Conservation (phyloP, 1,140 invertebrate genomes). For the Diachasmimorpha longicaudata region DNA sequence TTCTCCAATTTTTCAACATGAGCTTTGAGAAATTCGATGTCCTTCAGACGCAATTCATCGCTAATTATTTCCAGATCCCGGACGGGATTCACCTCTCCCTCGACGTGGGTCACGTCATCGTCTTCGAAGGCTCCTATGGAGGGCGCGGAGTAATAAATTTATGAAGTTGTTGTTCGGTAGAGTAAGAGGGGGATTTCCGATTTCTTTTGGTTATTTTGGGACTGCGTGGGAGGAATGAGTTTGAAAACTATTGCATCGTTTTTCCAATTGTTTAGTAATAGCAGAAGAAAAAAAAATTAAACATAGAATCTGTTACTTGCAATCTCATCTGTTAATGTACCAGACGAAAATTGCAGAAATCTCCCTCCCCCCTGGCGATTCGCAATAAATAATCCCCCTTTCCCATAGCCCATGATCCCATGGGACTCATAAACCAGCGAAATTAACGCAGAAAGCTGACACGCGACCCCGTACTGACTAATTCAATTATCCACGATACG, state of each 20-base stretch:
- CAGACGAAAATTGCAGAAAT: not conserved
- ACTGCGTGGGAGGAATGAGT: no score
- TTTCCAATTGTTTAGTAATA: no score
- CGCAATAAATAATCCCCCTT: not conserved
- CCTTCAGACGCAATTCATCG: slow-evolving; percentile 94
- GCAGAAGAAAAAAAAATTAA: no score
- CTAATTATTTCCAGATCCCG: slow-evolving; percentile 96
- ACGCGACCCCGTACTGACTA: slow-evolving; percentile 7
- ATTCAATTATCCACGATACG: slow-evolving; percentile 3
- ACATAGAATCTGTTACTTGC: not conserved
- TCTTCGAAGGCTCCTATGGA: slow-evolving; percentile 93
- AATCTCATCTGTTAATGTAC: not conserved
- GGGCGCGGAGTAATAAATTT: not conserved
- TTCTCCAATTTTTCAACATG: slow-evolving; percentile 89
- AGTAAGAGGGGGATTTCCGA: no score
- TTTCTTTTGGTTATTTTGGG: no score
- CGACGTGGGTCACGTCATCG: slow-evolving; percentile 97
- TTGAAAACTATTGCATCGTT: no score
- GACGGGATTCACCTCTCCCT: slow-evolving; percentile 97
- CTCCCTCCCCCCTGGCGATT: not conserved
- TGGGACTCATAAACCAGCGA: not conserved
- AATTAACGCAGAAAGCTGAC: not conserved
- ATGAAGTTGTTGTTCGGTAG: no score
- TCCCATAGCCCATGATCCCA: not conserved
- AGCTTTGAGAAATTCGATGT: slow-evolving; percentile 83